Percentiles rank a stretch among this genome's conserved stretches.
Evolutionary conservation across 1,140 invertebrate species (phyloP).

Genomic region (Campodea augens): DNA sequence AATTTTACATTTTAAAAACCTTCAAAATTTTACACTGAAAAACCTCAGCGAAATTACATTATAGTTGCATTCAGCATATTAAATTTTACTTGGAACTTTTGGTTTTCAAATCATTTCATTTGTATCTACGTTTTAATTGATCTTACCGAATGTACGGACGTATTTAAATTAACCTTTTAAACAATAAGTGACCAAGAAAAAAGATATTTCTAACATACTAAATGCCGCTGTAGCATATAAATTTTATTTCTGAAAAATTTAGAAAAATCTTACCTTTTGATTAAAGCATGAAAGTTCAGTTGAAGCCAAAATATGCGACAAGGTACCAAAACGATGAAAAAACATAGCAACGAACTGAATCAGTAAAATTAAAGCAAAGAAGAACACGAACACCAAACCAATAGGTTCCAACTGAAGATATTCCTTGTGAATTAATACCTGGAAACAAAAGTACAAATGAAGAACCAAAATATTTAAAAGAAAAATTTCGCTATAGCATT

Average conservation of each 20-base stretch:
- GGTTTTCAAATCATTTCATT: too few relatives aligned
- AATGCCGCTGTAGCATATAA: background rate
- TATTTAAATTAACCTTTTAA: slow-evolving; percentile 5
- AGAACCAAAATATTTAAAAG: slow-evolving; percentile 15
- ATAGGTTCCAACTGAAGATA: slow-evolving; percentile 87
- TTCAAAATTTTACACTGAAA: too few relatives aligned
- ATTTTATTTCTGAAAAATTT: background rate
- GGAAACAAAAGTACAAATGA: slow-evolving; percentile 34
- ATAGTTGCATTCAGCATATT: too few relatives aligned
- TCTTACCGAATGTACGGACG: too few relatives aligned
- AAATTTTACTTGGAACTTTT: too few relatives aligned
- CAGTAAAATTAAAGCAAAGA: slow-evolving; percentile 87
- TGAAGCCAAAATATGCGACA: slow-evolving; percentile 91
- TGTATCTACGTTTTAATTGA: too few relatives aligned
- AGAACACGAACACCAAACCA: slow-evolving; percentile 91
- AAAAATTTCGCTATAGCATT: background rate
- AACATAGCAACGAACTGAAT: slow-evolving; percentile 97
- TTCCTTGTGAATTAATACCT: slow-evolving; percentile 69
- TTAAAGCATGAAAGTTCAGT: slow-evolving; percentile 75
- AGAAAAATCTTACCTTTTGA: slow-evolving; percentile 39
- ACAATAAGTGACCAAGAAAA: background rate
- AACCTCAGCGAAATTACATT: too few relatives aligned
- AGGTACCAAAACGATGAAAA: slow-evolving; percentile 95
- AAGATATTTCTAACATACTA: slow-evolving; percentile 1
- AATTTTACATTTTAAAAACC: too few relatives aligned